Evolutionary conservation across 2,888 invertebrate species (phyloP).

Genomic region (Drosophila dives): DNA sequence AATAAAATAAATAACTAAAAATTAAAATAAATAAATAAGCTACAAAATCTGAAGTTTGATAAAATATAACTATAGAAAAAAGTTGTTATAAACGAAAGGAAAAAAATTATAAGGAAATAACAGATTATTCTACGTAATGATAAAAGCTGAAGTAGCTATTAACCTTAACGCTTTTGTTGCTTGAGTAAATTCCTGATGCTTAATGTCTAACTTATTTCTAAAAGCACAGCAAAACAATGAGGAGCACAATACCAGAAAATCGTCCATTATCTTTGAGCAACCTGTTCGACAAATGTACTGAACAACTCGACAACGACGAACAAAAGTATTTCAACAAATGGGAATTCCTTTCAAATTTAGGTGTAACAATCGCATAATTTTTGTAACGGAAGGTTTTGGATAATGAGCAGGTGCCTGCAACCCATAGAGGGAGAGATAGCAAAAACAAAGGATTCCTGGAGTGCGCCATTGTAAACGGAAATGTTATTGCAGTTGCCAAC

Average conservation of each 20-base stretch:
- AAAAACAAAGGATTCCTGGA: constrained; percentile 27
- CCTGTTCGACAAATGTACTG: constrained; percentile 47
- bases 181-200: neutral
- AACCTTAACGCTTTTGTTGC: neutral
- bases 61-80: too few relatives aligned
- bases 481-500: constrained; percentile 32
- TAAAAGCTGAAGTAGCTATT: neutral
- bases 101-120: neutral
- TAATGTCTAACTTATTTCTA: neutral
- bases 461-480: constrained; percentile 31
- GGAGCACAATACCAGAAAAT: constrained; percentile 5
- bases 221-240: neutral
- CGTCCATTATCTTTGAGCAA: constrained; percentile 24
- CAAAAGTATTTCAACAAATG: constrained; percentile 38
- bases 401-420: constrained; percentile 59
- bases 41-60: too few relatives aligned
- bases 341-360: constrained; percentile 25
- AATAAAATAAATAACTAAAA: too few relatives aligned
- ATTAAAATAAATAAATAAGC: too few relatives aligned
- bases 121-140: neutral
- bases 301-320: constrained; percentile 18
- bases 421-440: constrained; percentile 14
- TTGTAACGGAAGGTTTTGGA: constrained; percentile 67
- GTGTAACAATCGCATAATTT: constrained; percentile 56
- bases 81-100: too few relatives aligned